Conservation (phyloP, 1,140 invertebrate species). For the Pollicipes pollicipes region DNA sequence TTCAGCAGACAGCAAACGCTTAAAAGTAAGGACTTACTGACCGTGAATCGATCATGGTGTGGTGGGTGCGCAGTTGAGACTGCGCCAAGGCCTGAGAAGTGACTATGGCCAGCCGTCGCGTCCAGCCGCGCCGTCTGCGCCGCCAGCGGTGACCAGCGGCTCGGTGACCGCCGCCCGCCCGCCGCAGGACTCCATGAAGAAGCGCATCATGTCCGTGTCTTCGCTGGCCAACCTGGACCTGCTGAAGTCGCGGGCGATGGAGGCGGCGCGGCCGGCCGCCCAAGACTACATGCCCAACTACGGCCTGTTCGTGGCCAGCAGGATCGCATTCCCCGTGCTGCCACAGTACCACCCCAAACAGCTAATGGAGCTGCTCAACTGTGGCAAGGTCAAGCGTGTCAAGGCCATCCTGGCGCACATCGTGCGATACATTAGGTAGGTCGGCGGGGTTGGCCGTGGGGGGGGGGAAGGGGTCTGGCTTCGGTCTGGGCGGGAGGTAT, state of each 20-base stretch:
- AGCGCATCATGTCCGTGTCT: conserved; percentile 3
- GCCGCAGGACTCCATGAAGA: background rate
- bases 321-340: conserved; percentile 88
- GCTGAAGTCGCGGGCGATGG: background rate
- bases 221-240: background rate
- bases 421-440: conserved; percentile 42
- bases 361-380: conserved; percentile 94
- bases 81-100: no score
- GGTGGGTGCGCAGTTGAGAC: no score
- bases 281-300: background rate
- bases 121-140: no score
- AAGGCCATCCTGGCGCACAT: conserved; percentile 95
- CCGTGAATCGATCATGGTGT: no score
- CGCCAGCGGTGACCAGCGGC: no score
- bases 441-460: no score
- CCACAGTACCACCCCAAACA: conserved; percentile 99
- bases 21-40: no score
- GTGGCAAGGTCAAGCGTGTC: conserved; percentile 91
- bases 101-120: no score
- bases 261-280: background rate
- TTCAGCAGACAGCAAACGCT: no score
- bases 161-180: no score
- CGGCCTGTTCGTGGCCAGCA: conserved; percentile 88
- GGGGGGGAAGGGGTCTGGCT: conserved; percentile 78
- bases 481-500: conserved; percentile 86